phyloP scores from a whole-genome alignment of 2,888 invertebrate genomes.

The Sphaerophoria rueppellii region DNA sequence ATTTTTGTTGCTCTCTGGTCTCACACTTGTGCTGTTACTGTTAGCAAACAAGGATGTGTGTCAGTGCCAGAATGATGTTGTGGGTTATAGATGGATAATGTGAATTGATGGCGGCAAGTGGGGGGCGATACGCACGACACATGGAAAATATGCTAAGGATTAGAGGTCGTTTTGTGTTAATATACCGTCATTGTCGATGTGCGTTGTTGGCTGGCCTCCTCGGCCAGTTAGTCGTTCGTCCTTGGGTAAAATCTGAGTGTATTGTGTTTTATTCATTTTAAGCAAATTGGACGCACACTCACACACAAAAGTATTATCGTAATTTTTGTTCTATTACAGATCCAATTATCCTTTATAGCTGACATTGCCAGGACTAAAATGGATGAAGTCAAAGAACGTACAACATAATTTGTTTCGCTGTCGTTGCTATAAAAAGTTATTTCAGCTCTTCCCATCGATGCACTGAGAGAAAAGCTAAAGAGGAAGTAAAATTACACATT shows the following conservation, averaged over 20 bases:
- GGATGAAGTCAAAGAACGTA: conserved; percentile 25
- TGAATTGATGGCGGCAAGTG: neutral
- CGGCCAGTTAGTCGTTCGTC: neutral
- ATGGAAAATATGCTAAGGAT: conserved; percentile 68
- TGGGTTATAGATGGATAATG: neutral
- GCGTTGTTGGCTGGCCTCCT: too few relatives aligned
- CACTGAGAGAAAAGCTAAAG: conserved; percentile 6
- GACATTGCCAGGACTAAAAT: conserved; percentile 33
- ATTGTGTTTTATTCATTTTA: conserved; percentile 61
- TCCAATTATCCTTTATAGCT: conserved; percentile 70
- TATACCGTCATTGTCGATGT: conserved; percentile 14
- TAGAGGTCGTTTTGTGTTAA: conserved; percentile 63
- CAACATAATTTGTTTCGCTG: conserved; percentile 44
- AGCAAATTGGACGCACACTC: conserved; percentile 66
- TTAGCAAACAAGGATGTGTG: conserved; percentile 24
- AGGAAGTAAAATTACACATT: neutral
- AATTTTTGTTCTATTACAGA: conserved; percentile 57
- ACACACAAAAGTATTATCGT: conserved; percentile 62
- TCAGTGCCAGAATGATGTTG: neutral
- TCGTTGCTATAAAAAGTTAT: conserved; percentile 20
- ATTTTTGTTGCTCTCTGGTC: neutral
- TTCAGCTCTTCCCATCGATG: neutral
- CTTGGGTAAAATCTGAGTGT: conserved; percentile 13
- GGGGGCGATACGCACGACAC: conserved; percentile 48
- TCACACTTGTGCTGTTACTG: neutral